phyloP scores from a whole-genome alignment of 2,888 invertebrate genomes.

The Eutolmus rufibarbis region DNA sequence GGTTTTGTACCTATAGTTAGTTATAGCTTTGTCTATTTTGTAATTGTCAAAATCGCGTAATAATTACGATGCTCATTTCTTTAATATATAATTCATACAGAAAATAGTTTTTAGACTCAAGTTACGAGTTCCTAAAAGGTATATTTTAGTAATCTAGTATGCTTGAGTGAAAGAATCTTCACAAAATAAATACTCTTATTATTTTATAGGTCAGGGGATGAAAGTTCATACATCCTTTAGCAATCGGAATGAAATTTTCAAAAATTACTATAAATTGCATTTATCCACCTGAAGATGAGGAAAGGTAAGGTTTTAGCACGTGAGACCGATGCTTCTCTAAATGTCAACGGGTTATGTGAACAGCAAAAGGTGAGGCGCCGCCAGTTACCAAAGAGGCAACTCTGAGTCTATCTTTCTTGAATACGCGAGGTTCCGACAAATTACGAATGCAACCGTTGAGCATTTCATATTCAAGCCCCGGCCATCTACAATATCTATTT shows the following conservation, averaged over 20 bases:
- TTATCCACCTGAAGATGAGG: not conserved
- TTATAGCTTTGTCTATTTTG: too few species aligned
- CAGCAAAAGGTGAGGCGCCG: not conserved
- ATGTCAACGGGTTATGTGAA: conserved; percentile 15
- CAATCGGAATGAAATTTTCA: not conserved
- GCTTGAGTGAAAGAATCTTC: too few species aligned
- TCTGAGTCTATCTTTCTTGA: not conserved
- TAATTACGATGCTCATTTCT: too few species aligned
- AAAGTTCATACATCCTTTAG: not conserved
- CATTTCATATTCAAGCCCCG: not conserved
- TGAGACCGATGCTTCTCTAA: not conserved
- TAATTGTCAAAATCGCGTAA: too few species aligned
- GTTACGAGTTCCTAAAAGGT: too few species aligned
- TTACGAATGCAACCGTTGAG: not conserved
- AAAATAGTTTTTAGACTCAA: too few species aligned
- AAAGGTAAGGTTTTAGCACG: not conserved
- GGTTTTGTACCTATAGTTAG: too few species aligned
- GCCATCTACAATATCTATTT: not conserved
- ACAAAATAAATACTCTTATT: too few species aligned
- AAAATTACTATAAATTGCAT: not conserved
- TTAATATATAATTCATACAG: too few species aligned
- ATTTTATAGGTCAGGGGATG: not conserved
- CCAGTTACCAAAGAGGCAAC: not conserved
- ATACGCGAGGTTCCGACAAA: not conserved
- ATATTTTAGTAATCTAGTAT: too few species aligned